Evolutionary conservation across 1,140 invertebrate species (phyloP), one percentile per base, ranked within the genome.

Genomic region (Panagrolaimus sp.): DNA sequence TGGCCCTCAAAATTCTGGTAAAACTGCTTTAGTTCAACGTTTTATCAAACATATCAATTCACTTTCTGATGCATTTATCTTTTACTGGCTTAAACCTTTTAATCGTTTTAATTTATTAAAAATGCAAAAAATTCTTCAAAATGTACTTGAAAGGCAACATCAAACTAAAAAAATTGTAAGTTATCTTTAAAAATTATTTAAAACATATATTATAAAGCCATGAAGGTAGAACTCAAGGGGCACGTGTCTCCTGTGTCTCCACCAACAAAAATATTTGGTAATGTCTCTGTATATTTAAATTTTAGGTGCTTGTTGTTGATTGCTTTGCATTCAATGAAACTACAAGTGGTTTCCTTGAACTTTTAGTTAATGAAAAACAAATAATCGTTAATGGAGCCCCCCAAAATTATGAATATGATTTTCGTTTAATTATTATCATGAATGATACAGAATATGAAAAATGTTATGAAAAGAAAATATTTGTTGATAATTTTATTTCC

Each of bases 381-480:
- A 13, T 68, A 27, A 48, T 68, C 16, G 27, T 20, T 14, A 25
- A 20, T 31, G 20, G 43, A 14, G 14, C 69, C 9, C 43, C 31
- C 31, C 25, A 47, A 20, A 69, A 23, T 38, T 66, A 71, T 68
- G 66, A 69, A 70, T 8, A 68, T 16, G 25, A 74, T 16, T 74
- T 74, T 13, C 53, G 74, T 68, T 27, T 72, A 2, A 72, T 72
- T 5, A 46, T 72, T 27, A 53, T 72, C 4, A 74, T 74, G 72
- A 73, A 74, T 1, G 44, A 45, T 7, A 31, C 47, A 13, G 63
- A 72, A 62, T 42, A 46, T 23, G 53, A 64, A 1, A 47, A 38
- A 63, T 75, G 72, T 27, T 27, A 38, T 23, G 48, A 66, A 23
- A 63, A 75, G 31, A 67, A 70, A 20, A 20, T 69, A 25, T 72